phyloP scores from a whole-genome alignment of 2,888 invertebrate genomes.

The Dyspetes luteomarginatus region DNA sequence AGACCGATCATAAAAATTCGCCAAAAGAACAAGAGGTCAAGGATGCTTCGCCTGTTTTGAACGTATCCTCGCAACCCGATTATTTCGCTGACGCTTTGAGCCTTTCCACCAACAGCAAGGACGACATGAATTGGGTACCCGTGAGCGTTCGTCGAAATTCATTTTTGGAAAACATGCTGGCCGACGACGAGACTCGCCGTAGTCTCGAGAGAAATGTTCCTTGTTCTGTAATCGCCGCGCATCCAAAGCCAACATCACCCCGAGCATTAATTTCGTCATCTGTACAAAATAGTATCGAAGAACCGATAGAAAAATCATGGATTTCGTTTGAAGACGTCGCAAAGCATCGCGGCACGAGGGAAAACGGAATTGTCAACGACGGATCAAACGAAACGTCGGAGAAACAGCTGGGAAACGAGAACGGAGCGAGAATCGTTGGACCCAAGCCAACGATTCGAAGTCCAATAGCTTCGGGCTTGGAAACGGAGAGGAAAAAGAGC shows the following conservation, averaged over 20 bases:
- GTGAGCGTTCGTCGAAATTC: slow-evolving; percentile 73
- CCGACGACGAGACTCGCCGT: slow-evolving; percentile 63
- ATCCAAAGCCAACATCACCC: slow-evolving; percentile 62
- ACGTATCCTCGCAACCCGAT: background rate
- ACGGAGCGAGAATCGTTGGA: slow-evolving; percentile 45
- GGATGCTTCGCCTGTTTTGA: background rate
- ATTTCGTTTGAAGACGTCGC: slow-evolving; percentile 10
- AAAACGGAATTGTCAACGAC: slow-evolving; percentile 2
- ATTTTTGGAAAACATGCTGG: slow-evolving; percentile 78
- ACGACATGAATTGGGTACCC: slow-evolving; percentile 46
- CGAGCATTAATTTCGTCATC: slow-evolving; percentile 15
- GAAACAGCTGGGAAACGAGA: slow-evolving; percentile 37
- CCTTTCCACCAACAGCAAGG: slow-evolving; percentile 1
- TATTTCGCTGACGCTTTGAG: background rate
- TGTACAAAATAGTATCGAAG: slow-evolving; percentile 12
- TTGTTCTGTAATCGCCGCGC: slow-evolving; percentile 69
- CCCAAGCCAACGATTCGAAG: slow-evolving; percentile 28
- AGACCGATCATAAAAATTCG: slow-evolving; percentile 13
- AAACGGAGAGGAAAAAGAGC: slow-evolving; percentile 65
- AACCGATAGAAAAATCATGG: slow-evolving; percentile 1
- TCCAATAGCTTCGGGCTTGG: slow-evolving; percentile 11
- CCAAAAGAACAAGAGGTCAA: slow-evolving; percentile 5
- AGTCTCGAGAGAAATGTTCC: slow-evolving; percentile 24
- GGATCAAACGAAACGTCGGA: slow-evolving; percentile 24
- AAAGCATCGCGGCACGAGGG: background rate